Conservation (phyloP, 2,888 invertebrate genomes). For the Drosophila parthenogenetica region DNA sequence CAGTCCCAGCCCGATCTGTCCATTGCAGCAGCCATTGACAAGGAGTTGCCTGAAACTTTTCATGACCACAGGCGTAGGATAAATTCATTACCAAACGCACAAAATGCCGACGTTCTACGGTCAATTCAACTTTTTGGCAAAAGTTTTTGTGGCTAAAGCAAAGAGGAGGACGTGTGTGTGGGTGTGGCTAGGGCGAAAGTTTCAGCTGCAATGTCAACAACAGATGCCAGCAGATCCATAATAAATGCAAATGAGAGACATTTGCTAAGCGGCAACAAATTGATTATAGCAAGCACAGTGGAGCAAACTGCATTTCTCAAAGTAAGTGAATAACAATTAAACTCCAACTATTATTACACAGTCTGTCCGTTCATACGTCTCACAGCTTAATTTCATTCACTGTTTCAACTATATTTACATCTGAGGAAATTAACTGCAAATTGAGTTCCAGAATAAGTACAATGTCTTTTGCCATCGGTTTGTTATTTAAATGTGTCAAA, state of each 20-base stretch:
- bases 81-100: conserved; percentile 56
- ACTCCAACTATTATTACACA: too few species aligned
- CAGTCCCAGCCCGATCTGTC: conserved; percentile 32
- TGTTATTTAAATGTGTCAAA: too few species aligned
- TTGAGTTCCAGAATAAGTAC: too few species aligned
- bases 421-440: too few species aligned
- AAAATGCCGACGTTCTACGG: conserved; percentile 32
- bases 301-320: not conserved
- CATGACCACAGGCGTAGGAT: conserved; percentile 60
- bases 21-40: conserved; percentile 30
- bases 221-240: conserved; percentile 76
- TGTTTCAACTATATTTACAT: too few species aligned
- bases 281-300: conserved; percentile 78
- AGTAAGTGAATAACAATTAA: not conserved
- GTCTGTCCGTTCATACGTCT: too few species aligned
- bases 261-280: conserved; percentile 79
- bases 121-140: conserved; percentile 51
- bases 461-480: too few species aligned
- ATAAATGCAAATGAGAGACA: conserved; percentile 82
- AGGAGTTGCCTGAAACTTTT: conserved; percentile 46
- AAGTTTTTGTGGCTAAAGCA: conserved; percentile 46
- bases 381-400: too few species aligned
- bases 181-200: conserved; percentile 68
- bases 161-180: conserved; percentile 51
- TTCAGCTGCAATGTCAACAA: conserved; percentile 77